Evolutionary conservation across 2,113 vertebrate genomes (phyloP), one percentile per base, ranked within the genome.

Genomic region (Pungitius pungitius): DNA sequence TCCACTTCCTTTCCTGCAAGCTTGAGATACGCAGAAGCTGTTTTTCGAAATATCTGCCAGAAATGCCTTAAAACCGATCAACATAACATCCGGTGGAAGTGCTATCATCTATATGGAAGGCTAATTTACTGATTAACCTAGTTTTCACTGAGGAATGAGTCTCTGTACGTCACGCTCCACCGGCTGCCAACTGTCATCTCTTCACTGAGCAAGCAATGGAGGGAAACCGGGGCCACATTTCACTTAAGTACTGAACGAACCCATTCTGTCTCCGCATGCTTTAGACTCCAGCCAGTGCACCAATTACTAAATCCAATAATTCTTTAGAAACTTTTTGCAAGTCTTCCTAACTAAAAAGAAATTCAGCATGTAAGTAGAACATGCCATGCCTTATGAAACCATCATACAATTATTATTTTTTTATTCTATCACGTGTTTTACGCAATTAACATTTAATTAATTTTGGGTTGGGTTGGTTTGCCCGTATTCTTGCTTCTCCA

Each of bases 121-220:
- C 58, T 78, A 85, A 85, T 84, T 85, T 62, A 55, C 63, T 71
- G 76, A 87, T 85, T 80, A 65, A 74, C 63, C 63, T 14, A 3
- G 67, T 73, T 76, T 75, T 52, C 74, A 76, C 70, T 74, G 78
- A 80, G 76, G 76, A 80, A 83, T 73, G 60, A 73, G 70, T 43
- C 61, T 55, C 13, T 14, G 30, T 1, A 3, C 9, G 14, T 57
- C 54, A 4, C 9, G 18, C 80, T 72, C 43, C 18, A 6, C 78
- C 26, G 75, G 49, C 66, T 81, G 65, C 76, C 75, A 47, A 63
- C 79, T 80, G 75, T 82, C 76, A 80, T 64, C 69, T 47, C 67
- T 51, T 82, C 45, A 61, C 62, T 61, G 66, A 24, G 75, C 18
- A 33, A 52, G 75, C 67, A 51, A 35, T 20, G 20, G 27, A 76